A percentile compares a stretch with the other conserved stretches of the same genome.
These are phyloP conservation scores for Gibbula magus DNA, from an alignment of 2,888 invertebrate species.

Conservation along the genomic window DNA sequence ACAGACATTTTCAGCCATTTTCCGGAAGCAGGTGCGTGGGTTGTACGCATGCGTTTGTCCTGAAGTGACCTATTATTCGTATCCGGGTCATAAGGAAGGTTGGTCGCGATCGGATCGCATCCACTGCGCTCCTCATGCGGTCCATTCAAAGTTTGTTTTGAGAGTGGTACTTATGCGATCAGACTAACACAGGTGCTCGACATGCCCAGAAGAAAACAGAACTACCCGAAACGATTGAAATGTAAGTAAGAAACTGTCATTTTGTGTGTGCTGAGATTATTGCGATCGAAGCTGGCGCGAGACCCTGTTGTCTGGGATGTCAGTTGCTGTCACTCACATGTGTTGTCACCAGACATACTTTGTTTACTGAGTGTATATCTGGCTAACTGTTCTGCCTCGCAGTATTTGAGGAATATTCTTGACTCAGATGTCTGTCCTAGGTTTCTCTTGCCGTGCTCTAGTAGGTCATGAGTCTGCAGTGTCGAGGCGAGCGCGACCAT, in stretches of 20 bases:
- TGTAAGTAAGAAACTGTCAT: slow-evolving; percentile 57
- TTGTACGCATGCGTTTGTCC: slow-evolving; percentile 24
- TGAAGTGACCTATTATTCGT: slow-evolving; percentile 26
- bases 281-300: slow-evolving; percentile 23
- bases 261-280: slow-evolving; percentile 36
- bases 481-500: slow-evolving; percentile 45
- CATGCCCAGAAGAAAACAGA: slow-evolving; percentile 75
- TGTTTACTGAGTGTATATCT: slow-evolving; percentile 12
- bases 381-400: slow-evolving; percentile 1
- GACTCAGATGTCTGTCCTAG: not conserved
- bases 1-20: slow-evolving; percentile 16
- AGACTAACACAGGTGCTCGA: slow-evolving; percentile 20
- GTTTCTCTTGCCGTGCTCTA: not conserved
- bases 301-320: slow-evolving; percentile 21
- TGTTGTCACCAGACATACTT: slow-evolving; percentile 23
- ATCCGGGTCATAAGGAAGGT: slow-evolving; percentile 30
- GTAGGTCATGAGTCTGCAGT: slow-evolving; percentile 7
- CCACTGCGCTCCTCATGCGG: slow-evolving; percentile 32
- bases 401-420: slow-evolving; percentile 4
- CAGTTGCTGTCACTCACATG: slow-evolving; percentile 26
- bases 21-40: slow-evolving; percentile 21
- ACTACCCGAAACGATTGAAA: slow-evolving; percentile 79
- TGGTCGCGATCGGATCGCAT: slow-evolving; percentile 24
- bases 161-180: slow-evolving; percentile 22
- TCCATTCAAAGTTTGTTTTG: slow-evolving; percentile 30